Evolutionary conservation across 2,888 invertebrate species (phyloP), one percentile per base, ranked within the genome.

Genomic region (Drepanosiphum platanoidis): DNA sequence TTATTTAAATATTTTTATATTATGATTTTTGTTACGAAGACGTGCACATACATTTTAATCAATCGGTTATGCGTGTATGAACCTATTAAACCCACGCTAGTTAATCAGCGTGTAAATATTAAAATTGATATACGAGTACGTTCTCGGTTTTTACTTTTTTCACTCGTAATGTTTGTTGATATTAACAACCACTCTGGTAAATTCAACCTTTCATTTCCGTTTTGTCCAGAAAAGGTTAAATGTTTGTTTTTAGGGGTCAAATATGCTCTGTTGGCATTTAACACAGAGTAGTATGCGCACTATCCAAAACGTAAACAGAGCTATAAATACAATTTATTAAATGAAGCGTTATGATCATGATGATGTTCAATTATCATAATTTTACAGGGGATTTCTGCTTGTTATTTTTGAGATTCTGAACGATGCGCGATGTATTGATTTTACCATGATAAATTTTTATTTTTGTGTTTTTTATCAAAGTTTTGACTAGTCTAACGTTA

Each of bases 201-300:
- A 52, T 74, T 83, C 66, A 83, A 83, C 74, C 74, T 83, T 79
- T 83, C 36, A 64, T 15, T 34, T n/a, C 15, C 34, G 46, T 64
- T 74, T 83, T 34, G 46, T 46, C 2, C 74, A 11, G 46, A 7
- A 74, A 83, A 83, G 74, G 74, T 83, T 74, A 66, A 83, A 74
- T 66, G 46, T 74, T 82, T 46, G 64, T 66, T 66, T 66, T 39
- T 58, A n/a, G 34, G 58, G 74, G 83, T 83, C 64, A 66, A 74
- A 32, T 32, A 15, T 42, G 58, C 61, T 13, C 11, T 42, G 74
- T 34, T 83, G 83, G 74, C 83, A 83, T 83, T 83, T 83, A 71
- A 32, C 61, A 61, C 5, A 39, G 22, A 30, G 30, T 61, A 52
- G n/a, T 58, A 22, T 34, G 18, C 18, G 3, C 13, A 58, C 3